Base-by-base conservation (phyloP, 2,797 vertebrate species). In the Vultur gryphus region DNA sequence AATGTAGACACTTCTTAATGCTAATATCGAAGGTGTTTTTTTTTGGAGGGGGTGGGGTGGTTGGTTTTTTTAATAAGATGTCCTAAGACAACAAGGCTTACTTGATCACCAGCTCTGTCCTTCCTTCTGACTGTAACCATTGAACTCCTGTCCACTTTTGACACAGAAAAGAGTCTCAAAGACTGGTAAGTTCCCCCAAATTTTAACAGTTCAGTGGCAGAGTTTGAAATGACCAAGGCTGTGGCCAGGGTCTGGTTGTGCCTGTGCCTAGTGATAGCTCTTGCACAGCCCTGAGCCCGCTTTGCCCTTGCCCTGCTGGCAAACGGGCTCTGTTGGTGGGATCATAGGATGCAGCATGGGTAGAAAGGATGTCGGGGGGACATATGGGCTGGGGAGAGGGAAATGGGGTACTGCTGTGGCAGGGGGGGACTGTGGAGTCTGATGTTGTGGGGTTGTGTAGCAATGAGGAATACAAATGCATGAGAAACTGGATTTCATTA, bases 371-470 rank as follows among this genome's bases (percentile, higher is more conserved):
- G 29, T 16, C 1, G 4, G 11, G 15, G 6, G 3, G 2, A 7
- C 4, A 3, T 4, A 2, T 23, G 6, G 25, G 9, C 12, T n/a
- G 39, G 15, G 28, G n/a, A n/a, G 5, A 12, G 33, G 8, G 20
- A n/a, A 41, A 61, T 1, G 5, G 6, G 3, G 25, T 28, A 12
- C 18, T 39, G 26, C 29, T 57, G 37, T 0, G 1, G 26, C 0
- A 4, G 8, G 12, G 12, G 13, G 26, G 13, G 20, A 49, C 16
- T 1, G 7, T 29, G 28, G 31, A 17, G 44, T 39, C 57, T 83
- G 62, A 4, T 54, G 13, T 31, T 65, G 12, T 23, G 33, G 17
- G 9, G 5, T 29, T 59, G 21, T 43, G 8, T 33, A 41, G 21
- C 14, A 23, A 39, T 15, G 57, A 65, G 29, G 18, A 89, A 65